These are phyloP conservation scores for Listronotus oregonensis DNA, from an alignment of 1,140 invertebrate species.

Conservation along the genomic window DNA sequence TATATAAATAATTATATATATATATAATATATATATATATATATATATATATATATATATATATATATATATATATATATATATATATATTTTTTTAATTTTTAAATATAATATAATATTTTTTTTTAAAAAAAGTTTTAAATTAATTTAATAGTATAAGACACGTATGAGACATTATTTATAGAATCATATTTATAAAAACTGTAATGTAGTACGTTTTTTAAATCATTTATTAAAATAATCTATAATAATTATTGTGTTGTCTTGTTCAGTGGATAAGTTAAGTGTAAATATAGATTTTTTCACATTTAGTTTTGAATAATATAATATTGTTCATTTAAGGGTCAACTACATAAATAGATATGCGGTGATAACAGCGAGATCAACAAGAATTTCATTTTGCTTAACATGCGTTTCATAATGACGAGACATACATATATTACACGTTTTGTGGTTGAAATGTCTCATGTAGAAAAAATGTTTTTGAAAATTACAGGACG, in stretches of 20 bases:
- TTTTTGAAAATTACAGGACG: no score
- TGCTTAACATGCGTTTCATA: conserved; percentile 19
- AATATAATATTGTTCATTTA: conserved; percentile 36
- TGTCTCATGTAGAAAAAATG: no score
- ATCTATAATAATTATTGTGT: conserved; percentile 33
- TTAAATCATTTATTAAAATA: conserved; percentile 25
- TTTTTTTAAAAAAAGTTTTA: no score
- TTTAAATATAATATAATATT: no score
- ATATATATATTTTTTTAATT: no score
- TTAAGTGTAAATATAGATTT: conserved; percentile 36
- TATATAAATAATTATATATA: no score
- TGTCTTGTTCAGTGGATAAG: conserved; percentile 29
- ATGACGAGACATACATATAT: neutral
- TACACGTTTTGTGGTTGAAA: no score
- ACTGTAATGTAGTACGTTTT: conserved; percentile 1
- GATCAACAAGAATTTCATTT: conserved; percentile 24
- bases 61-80: no score
- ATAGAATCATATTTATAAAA: neutral
- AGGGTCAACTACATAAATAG: conserved; percentile 37
- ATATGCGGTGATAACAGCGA: conserved; percentile 24
- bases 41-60: no score
- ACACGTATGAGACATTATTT: no score
- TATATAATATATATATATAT: no score
- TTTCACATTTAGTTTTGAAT: conserved; percentile 33
- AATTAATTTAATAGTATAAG: no score